Base-by-base conservation (phyloP, 2,113 vertebrate genomes). In the Ophiodon elongatus region DNA sequence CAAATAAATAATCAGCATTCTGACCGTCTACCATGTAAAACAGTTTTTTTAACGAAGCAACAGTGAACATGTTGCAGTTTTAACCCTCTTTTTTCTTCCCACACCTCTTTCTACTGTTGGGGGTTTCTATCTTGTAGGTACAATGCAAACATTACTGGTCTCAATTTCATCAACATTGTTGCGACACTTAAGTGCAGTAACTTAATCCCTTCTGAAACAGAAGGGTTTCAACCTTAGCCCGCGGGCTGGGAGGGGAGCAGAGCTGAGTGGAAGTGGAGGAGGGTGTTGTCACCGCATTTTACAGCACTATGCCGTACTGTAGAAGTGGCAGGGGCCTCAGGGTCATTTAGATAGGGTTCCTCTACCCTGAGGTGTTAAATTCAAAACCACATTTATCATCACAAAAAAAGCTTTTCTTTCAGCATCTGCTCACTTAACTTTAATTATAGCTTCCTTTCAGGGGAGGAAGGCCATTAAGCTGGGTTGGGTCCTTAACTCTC, bases 391-490 rank as follows among this genome's bases (percentile, higher is more conserved):
- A 89, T 94, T 95, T 94, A 94, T 94, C 93, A 94, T 90, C 74
- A 86, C 60, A 76, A 85, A 88, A 92, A 91, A 91, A 80, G 90
- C 93, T 92, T 94, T 94, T 94, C 93, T 95, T 93, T 94, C 90
- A 85, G 93, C 93, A 91, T 95, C 93, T 95, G 95, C 93, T 94
- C 94, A 94, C 91, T 95, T 95, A 91, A 93, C 91, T 88, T 95
- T 95, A 95, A 95, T 95, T 94, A 95, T 92, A 91, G 94, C 89
- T 91, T 93, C 87, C 89, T 87, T 84, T 89, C 83, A 90, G 86
- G 37, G 75, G 77, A 80, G 82, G 82, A 76, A 87, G 83, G 86
- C 92, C 90, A 94, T 94, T 93, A 92, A 87, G 87, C 67, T 47
- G 82, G 86, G 90, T 76, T 82, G 89, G 86, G 85, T 88, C 88